Conservation (phyloP, 2,888 invertebrate genomes). For the Synergus umbraculus region DNA sequence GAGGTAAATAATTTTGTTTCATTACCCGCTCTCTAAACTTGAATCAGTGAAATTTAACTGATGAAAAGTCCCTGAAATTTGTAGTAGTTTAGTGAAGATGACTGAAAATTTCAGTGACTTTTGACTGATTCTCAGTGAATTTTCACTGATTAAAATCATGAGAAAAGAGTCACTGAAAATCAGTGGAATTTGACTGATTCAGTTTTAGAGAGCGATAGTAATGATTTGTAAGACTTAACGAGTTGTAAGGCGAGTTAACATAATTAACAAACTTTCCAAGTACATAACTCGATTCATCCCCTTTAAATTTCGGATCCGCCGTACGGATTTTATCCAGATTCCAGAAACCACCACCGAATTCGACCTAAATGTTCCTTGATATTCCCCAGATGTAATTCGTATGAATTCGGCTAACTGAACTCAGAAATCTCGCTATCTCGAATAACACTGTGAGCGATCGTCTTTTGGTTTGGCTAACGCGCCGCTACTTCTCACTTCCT, state of each 20-base stretch:
- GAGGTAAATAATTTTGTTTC: too few relatives aligned
- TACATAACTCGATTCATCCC: background rate
- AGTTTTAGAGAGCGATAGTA: too few relatives aligned
- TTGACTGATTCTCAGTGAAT: too few relatives aligned
- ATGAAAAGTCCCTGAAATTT: too few relatives aligned
- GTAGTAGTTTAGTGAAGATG: too few relatives aligned
- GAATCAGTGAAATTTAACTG: too few relatives aligned
- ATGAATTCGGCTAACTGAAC: slow-evolving; percentile 49
- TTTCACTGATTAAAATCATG: too few relatives aligned
- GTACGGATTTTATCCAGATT: slow-evolving; percentile 10
- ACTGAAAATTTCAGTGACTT: too few relatives aligned
- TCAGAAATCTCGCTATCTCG: slow-evolving; percentile 64
- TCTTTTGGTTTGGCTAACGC: slow-evolving; percentile 73
- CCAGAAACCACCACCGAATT: slow-evolving; percentile 10
- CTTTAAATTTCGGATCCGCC: background rate
- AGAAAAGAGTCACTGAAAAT: too few relatives aligned
- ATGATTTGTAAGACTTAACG: too few relatives aligned
- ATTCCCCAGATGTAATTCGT: slow-evolving; percentile 43
- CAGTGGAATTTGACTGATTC: too few relatives aligned
- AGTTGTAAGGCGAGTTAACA: background rate
- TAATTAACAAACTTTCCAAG: background rate
- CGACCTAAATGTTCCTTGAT: slow-evolving; percentile 32
- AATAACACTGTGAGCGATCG: slow-evolving; percentile 65
- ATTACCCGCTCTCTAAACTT: too few relatives aligned
- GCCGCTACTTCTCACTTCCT: slow-evolving; percentile 57